Percentiles rank a stretch among this genome's conserved stretches.
Evolutionary conservation across 2,113 vertebrate species (phyloP).

Genomic region (Rhinichthys klamathensis): DNA sequence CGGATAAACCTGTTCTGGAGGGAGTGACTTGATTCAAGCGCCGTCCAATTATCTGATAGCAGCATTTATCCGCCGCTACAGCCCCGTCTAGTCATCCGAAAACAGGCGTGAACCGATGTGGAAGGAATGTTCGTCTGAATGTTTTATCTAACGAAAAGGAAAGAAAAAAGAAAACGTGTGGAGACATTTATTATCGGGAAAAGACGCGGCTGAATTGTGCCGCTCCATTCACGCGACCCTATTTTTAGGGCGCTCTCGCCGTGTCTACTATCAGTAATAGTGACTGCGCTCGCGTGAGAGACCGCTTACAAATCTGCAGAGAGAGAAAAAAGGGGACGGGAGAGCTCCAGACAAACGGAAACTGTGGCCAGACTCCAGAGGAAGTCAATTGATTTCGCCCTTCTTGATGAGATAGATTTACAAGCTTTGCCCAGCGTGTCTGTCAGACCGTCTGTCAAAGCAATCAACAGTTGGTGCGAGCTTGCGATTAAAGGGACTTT

Average conservation of each 20-base stretch:
- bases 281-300: constrained; percentile 58
- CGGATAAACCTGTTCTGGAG: constrained; percentile 70
- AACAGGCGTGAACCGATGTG: constrained; percentile 43
- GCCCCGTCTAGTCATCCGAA: constrained; percentile 67
- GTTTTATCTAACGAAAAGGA: constrained; percentile 36
- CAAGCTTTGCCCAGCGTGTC: constrained; percentile 46
- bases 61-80: constrained; percentile 70
- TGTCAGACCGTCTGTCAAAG: constrained; percentile 62
- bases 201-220: constrained; percentile 57
- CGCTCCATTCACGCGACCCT: constrained; percentile 70
- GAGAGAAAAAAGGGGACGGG: constrained; percentile 29
- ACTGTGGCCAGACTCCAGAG: constrained; percentile 36
- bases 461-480: constrained; percentile 80
- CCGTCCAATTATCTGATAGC: constrained; percentile 74
- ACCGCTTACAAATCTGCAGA: constrained; percentile 57
- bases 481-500: constrained; percentile 56
- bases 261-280: constrained; percentile 62
- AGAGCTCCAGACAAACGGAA: constrained; percentile 50
- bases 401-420: constrained; percentile 59
- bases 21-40: constrained; percentile 73
- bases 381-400: constrained; percentile 59
- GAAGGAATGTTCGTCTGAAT: constrained; percentile 33
- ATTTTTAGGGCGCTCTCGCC: constrained; percentile 64
- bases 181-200: constrained; percentile 39
- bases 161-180: neutral